These are phyloP conservation scores for Tenualosa thibaudeaui DNA, from an alignment of 2,797 vertebrate genomes.

Conservation along the genomic window DNA sequence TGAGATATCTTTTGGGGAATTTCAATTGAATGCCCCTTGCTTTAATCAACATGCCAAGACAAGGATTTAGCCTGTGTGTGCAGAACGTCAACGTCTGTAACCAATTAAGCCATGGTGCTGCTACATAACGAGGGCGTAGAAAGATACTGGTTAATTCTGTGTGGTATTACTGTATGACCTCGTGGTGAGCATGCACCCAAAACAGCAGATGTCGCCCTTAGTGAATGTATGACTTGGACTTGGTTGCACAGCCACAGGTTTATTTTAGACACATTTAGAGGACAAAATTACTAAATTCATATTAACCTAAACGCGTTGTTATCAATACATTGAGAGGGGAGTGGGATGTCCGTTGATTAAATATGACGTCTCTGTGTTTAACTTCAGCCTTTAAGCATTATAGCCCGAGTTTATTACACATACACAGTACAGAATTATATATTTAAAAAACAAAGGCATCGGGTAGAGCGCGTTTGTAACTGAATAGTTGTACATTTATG, in stretches of 20 bases:
- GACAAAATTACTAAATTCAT: background rate
- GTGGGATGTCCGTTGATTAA: background rate
- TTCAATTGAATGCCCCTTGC: too few species aligned
- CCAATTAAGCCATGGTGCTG: background rate
- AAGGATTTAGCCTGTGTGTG: background rate
- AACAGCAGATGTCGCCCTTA: constrained; percentile 77
- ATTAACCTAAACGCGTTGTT: background rate
- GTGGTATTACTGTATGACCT: background rate
- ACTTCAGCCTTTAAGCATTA: background rate
- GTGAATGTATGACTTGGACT: constrained; percentile 53
- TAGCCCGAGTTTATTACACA: background rate
- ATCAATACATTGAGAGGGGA: background rate
- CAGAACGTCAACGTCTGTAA: background rate
- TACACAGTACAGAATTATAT: background rate
- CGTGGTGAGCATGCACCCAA: constrained; percentile 33
- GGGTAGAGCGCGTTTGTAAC: background rate
- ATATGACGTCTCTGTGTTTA: background rate
- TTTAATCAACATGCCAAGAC: too few species aligned
- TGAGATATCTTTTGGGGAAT: too few species aligned
- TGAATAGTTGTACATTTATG: background rate
- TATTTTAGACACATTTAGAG: constrained; percentile 46
- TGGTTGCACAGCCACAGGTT: constrained; percentile 51
- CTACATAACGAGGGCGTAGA: background rate
- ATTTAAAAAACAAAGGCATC: background rate
- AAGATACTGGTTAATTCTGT: background rate